These are phyloP conservation scores for Drosophila tanythrix DNA, from an alignment of 2,888 invertebrate species.

Conservation along the genomic window DNA sequence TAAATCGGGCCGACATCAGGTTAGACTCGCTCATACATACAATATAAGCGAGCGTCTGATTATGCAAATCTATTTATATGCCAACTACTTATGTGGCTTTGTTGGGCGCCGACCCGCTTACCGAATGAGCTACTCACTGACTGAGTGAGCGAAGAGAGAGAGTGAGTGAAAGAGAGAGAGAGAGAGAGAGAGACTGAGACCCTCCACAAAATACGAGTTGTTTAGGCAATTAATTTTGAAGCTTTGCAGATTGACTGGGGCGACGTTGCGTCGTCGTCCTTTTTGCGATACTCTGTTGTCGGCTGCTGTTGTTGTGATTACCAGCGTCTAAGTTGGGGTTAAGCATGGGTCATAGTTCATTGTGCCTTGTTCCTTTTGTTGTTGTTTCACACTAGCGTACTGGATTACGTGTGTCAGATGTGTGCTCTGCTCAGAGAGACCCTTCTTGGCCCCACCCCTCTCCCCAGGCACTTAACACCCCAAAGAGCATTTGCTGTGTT, in stretches of 20 bases:
- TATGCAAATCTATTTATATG: conserved; percentile 71
- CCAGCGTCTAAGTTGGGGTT: conserved; percentile 53
- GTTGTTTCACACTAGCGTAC: conserved; percentile 47
- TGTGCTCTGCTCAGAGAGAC: conserved; percentile 25
- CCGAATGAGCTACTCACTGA: conserved; percentile 1
- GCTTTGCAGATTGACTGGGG: conserved; percentile 58
- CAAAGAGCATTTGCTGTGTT: conserved; percentile 10
- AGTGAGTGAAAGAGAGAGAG: neutral
- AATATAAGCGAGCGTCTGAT: conserved; percentile 39
- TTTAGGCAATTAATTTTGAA: conserved; percentile 67
- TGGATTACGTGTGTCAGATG: conserved; percentile 51
- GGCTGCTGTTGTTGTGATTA: conserved; percentile 51
- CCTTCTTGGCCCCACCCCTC: neutral
- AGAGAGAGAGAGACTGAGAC: neutral
- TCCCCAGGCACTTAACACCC: neutral
- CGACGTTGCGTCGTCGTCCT: conserved; percentile 16
- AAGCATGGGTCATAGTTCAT: conserved; percentile 42
- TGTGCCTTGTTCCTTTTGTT: conserved; percentile 27
- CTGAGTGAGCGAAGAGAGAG: neutral
- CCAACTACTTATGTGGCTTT: conserved; percentile 69
- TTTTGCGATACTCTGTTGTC: conserved; percentile 14
- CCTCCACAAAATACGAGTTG: conserved; percentile 41
- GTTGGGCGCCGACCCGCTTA: conserved; percentile 34
- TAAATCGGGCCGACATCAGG: conserved; percentile 35
- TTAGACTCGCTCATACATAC: conserved; percentile 28